Percentiles rank a stretch among this genome's conserved stretches.
These are phyloP conservation scores for Psophia crepitans DNA, from an alignment of 2,113 vertebrate genomes.

Conservation along the genomic window DNA sequence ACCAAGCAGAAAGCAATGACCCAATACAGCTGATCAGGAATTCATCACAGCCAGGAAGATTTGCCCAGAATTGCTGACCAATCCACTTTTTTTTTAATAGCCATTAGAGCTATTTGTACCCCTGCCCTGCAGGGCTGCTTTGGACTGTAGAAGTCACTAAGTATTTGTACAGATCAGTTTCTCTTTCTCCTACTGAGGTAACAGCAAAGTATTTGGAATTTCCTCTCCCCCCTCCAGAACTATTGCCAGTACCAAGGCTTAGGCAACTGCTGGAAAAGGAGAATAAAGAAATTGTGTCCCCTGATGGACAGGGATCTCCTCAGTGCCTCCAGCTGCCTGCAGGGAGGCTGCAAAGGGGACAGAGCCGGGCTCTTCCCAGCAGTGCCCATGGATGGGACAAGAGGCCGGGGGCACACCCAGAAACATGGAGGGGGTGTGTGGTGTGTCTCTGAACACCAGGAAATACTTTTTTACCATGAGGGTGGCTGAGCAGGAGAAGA, in stretches of 20 bases:
- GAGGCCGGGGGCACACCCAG: fast-evolving
- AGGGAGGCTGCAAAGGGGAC: neutral
- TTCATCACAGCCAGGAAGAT: neutral
- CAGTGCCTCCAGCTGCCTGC: fast-evolving
- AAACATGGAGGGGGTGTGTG: fast-evolving
- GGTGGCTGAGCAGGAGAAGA: neutral
- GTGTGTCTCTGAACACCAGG: neutral
- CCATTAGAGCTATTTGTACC: fast-evolving
- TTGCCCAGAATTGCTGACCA: too few species aligned
- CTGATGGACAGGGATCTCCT: fast-evolving
- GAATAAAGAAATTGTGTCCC: neutral
- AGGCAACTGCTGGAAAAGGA: neutral
- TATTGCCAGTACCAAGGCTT: neutral
- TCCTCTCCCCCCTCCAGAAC: neutral
- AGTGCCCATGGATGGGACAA: neutral
- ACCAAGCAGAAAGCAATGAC: neutral
- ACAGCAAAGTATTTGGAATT: neutral
- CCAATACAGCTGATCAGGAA: neutral
- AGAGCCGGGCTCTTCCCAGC: neutral
- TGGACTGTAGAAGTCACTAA: neutral
- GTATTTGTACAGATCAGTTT: neutral
- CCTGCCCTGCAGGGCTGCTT: neutral
- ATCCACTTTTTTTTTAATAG: too few species aligned
- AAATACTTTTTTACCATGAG: neutral
- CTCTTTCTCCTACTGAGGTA: neutral